Evolutionary conservation across 2,113 vertebrate species (phyloP), one percentile per base, ranked within the genome.

Genomic region (Pipra filicauda): DNA sequence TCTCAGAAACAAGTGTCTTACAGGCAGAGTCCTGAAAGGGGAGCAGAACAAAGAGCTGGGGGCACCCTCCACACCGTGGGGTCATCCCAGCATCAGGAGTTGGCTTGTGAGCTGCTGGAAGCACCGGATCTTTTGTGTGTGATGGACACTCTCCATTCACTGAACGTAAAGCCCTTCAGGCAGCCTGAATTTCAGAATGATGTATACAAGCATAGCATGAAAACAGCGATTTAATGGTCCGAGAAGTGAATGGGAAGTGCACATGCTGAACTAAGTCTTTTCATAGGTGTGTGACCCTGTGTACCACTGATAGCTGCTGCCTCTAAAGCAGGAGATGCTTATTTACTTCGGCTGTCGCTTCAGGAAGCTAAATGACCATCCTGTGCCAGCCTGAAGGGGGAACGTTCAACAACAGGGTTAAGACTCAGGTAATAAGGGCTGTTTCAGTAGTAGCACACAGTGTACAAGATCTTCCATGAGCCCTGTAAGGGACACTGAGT

Each of bases 151-250:
- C 48, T 51, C 85, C 87, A 51, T 95, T 95, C 64, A 90, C 67
- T 91, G 81, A 85, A 67, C 64, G 48, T 86, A 80, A 93, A 93
- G 59, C 58, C 72, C 75, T 83, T 80, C 57, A 78, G 92, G 86
- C 91, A 89, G 65, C 73, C 49, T 5, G 4, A n/a, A 62, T 88
- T 93, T 85, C 79, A 70, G 82, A 82, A n/a, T 49, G 28, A 22
- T 37, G 67, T 59, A 7, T 54, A 73, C 79, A 92, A 90, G 82
- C 66, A 30, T 35, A 81, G 83, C 30, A 14, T 95, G 92, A 92
- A 92, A 95, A 58, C 55, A 81, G 64, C 10, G 0, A 64, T 91
- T 91, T 91, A 92, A 91, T 94, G 91, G 86, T 86, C 92, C 73
- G 79, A 88, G 83, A 43, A 92, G 79, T 86, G 85, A 95, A 39